Percentiles rank a stretch among this genome's conserved stretches.
Conservation (phyloP, 2,113 vertebrate species). For the Triplophysa rosa region DNA sequence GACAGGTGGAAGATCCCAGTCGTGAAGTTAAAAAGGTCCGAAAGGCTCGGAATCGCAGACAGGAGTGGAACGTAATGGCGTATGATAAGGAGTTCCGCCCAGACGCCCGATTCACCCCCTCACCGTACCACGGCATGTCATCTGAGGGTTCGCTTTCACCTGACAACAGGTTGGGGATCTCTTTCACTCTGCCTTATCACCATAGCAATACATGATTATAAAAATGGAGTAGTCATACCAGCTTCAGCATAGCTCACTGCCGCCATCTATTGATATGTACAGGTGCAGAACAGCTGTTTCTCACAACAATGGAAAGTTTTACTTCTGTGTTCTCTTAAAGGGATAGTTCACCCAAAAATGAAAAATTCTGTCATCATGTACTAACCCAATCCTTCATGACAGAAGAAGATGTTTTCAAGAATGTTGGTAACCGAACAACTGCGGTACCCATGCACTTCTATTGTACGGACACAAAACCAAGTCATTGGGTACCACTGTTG, state of each 20-base stretch:
- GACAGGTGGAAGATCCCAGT: slow-evolving; percentile 84
- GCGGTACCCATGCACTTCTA: too few relatives aligned
- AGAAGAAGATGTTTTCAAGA: too few relatives aligned
- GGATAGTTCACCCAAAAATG: background rate
- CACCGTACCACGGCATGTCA: slow-evolving; percentile 89
- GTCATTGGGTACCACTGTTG: too few relatives aligned
- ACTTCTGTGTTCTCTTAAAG: background rate
- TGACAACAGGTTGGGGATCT: slow-evolving; percentile 80
- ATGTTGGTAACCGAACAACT: too few relatives aligned
- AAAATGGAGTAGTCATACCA: background rate
- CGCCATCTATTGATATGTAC: slow-evolving; percentile 61
- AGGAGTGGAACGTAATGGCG: slow-evolving; percentile 93
- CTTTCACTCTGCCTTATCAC: background rate
- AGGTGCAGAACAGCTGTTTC: background rate
- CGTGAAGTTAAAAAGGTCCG: slow-evolving; percentile 93
- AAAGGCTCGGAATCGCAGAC: slow-evolving; percentile 88
- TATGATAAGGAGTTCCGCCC: slow-evolving; percentile 93
- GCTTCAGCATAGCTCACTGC: slow-evolving; percentile 45
- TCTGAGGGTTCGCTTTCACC: slow-evolving; percentile 92
- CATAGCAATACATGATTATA: slow-evolving; percentile 9
- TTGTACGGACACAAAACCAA: too few relatives aligned
- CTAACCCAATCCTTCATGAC: too few relatives aligned
- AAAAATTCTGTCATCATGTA: too few relatives aligned
- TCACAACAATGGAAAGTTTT: background rate
- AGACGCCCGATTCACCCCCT: slow-evolving; percentile 86